Conservation (phyloP, 2,888 invertebrate species). For the Ectemnius lituratus region DNA sequence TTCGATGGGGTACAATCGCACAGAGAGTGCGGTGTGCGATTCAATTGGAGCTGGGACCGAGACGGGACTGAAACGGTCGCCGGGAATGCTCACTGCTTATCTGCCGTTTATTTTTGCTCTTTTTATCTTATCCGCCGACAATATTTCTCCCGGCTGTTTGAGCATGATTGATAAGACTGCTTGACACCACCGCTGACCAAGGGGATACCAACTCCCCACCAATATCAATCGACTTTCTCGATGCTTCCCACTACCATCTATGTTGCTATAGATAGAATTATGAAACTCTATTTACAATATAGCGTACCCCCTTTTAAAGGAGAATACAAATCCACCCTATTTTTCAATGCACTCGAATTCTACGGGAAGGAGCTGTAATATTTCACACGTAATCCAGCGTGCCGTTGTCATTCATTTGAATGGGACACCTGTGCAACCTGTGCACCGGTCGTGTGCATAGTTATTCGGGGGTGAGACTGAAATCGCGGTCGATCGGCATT, state of each 20-base stretch:
- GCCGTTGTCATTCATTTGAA: not conserved
- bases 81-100: constrained; percentile 42
- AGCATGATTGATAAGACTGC: constrained; percentile 46
- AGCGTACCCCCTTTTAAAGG: no score
- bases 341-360: no score
- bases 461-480: not conserved
- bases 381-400: constrained; percentile 3
- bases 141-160: constrained; percentile 51
- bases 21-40: not conserved
- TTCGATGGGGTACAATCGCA: not conserved
- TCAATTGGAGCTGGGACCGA: not conserved
- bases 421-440: constrained; percentile 29
- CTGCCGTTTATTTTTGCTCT: constrained; percentile 46
- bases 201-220: not conserved
- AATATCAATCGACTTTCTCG: constrained; percentile 8
- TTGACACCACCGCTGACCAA: constrained; percentile 3
- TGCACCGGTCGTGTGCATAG: constrained; percentile 6
- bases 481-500: not conserved
- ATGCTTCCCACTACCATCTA: no score
- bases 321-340: no score
- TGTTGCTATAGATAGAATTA: no score
- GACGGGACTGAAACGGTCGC: constrained; percentile 20
- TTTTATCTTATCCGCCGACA: constrained; percentile 45
- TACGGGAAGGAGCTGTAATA: not conserved
- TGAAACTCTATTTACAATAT: no score